These are phyloP conservation scores for Drosophila robusta DNA, from an alignment of 2,888 invertebrate species.

Conservation along the genomic window DNA sequence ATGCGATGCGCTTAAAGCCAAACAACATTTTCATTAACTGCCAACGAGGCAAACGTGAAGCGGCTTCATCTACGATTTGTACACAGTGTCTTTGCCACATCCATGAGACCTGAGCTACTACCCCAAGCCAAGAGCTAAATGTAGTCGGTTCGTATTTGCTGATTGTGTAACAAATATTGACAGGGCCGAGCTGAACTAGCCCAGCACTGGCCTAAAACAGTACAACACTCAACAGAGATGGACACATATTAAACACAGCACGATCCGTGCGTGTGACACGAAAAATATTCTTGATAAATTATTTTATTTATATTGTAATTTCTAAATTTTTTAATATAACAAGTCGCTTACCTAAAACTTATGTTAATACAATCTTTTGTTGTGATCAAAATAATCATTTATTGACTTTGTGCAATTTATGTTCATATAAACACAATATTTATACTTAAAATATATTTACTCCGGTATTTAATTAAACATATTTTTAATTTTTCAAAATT, in stretches of 20 bases:
- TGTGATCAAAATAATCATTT: too few species aligned
- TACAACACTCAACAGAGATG: not conserved
- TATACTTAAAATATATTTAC: too few species aligned
- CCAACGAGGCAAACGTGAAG: slow-evolving; percentile 14
- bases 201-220: slow-evolving; percentile 35
- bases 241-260: not conserved
- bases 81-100: slow-evolving; percentile 22
- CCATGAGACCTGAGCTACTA: slow-evolving; percentile 16
- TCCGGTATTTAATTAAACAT: too few species aligned
- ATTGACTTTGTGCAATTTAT: too few species aligned
- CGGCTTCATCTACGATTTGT: slow-evolving; percentile 49
- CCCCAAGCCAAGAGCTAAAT: slow-evolving; percentile 37
- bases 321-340: too few species aligned
- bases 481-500: too few species aligned
- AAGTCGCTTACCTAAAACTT: too few species aligned
- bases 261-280: too few species aligned
- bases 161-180: slow-evolving; percentile 80
- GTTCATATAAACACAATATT: too few species aligned
- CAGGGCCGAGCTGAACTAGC: slow-evolving; percentile 50
- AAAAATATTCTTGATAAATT: too few species aligned
- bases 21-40: slow-evolving; percentile 60
- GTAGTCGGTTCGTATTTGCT: slow-evolving; percentile 55
- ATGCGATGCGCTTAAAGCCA: slow-evolving; percentile 37
- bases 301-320: too few species aligned
- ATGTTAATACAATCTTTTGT: too few species aligned